Base-by-base conservation (phyloP, 1,140 invertebrate genomes). In the Drosophila chauvacae region DNA sequence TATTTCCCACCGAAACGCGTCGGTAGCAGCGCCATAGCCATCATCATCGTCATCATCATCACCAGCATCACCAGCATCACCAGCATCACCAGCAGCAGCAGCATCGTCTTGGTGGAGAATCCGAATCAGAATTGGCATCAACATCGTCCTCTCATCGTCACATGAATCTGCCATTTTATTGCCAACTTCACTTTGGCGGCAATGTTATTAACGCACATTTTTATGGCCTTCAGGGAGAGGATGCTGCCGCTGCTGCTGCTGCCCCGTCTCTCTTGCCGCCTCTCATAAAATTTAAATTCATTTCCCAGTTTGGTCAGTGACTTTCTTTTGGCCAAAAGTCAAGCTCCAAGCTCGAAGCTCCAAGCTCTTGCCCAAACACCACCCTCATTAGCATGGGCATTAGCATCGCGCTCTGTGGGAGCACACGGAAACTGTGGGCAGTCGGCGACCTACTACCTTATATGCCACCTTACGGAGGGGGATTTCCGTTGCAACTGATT, bases 81-180 rank as follows among this genome's bases (percentile, higher is more conserved):
- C n/a, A n/a, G n/a, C n/a, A n/a, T n/a, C 61, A 56, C 47, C 76
- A 51, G 58, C 68, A 71, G 18, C 28, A 53, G 53, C 55, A 55
- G 55, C 72, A 30, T 20, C n/a, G n/a, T 55, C 73, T 58, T 82
- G 81, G 77, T 79, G n/a, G 9, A 44, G n/a, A 10, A 44, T 44
- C 42, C n/a, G 18, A 20, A 23, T 37, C 79, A 20, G 33, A 50
- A 18, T 41, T 37, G 33, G 20, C 28, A 30, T 41, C 64, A 7
- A 55, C 60, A 39, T 53, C 73, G 69, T 81, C 82, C 14, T 66
- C 57, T 51, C 78, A 70, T 83, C 86, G 78, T 85, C 85, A 73
- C 90, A 91, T 91, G 88, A 91, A 91, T 91, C 83, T 88, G 88
- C 88, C 88, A 91, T 84, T 91, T 91, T 91, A 91, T 91, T 76